Conservation (phyloP, 2,888 invertebrate species). For the Prenolepis imparis region DNA sequence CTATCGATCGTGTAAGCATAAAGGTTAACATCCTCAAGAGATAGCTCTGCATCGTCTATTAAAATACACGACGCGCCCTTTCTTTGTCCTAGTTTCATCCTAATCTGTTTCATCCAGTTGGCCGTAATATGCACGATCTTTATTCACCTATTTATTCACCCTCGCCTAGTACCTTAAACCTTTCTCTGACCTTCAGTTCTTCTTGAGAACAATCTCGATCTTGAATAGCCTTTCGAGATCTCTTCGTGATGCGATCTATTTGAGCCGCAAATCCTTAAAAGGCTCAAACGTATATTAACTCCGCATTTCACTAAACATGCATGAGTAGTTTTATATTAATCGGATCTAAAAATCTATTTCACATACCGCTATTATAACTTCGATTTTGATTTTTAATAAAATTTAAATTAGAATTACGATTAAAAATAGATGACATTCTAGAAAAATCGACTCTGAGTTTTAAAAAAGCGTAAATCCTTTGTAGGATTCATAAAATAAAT, state of each 20-base stretch:
- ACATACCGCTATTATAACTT: neutral
- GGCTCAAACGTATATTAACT: neutral
- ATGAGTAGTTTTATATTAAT: neutral
- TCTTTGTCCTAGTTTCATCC: slow-evolving; percentile 61
- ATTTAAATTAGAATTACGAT: neutral
- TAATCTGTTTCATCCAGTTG: slow-evolving; percentile 53
- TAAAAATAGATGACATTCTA: neutral
- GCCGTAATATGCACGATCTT: neutral
- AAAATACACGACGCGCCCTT: slow-evolving; percentile 56
- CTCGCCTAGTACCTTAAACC: slow-evolving; percentile 61
- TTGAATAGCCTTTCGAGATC: slow-evolving; percentile 65
- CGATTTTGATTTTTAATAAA: neutral
- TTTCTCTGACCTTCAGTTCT: slow-evolving; percentile 73
- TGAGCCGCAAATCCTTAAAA: neutral
- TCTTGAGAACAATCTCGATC: slow-evolving; percentile 72
- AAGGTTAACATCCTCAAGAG: slow-evolving; percentile 64
- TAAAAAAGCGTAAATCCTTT: neutral
- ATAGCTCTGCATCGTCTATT: slow-evolving; percentile 61
- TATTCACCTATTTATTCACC: slow-evolving; percentile 34
- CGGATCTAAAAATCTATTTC: neutral
- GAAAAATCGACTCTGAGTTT: neutral
- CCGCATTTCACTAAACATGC: neutral
- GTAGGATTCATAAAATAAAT: neutral
- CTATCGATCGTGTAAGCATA: neutral
- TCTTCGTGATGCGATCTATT: slow-evolving; percentile 55